These are phyloP conservation scores for Anolis sagrei DNA, from an alignment of 2,113 vertebrate species.

Conservation along the genomic window DNA sequence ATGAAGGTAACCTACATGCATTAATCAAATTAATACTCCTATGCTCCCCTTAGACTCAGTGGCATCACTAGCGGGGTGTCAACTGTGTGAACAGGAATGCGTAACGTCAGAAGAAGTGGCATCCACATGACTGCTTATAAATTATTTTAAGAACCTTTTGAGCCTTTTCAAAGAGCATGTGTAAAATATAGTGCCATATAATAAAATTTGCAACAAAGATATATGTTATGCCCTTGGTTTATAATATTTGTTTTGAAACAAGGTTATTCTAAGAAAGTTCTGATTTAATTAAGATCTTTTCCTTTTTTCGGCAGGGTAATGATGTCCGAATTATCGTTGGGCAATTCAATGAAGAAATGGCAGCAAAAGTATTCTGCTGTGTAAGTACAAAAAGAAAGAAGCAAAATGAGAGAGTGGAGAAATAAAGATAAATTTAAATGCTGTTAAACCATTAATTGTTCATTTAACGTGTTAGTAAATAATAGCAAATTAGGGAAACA, in stretches of 20 bases:
- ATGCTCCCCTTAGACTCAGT: no score
- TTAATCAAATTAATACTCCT: not conserved
- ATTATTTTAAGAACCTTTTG: not conserved
- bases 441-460: not conserved
- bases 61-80: no score
- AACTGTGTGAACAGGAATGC: no score
- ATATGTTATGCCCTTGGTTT: not conserved
- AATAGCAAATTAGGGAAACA: not conserved
- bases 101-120: no score
- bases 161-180: not conserved
- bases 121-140: no score
- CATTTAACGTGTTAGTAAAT: not conserved
- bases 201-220: not conserved
- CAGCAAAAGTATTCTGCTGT: constrained; percentile 98
- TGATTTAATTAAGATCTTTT: fast-evolving
- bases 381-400: constrained; percentile 82
- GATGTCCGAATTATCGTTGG: constrained; percentile 98
- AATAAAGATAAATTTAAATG: not conserved
- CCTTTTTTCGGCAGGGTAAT: constrained; percentile 84
- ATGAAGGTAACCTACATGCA: not conserved
- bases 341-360: constrained; percentile 96
- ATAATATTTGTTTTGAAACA: not conserved
- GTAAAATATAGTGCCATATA: not conserved
- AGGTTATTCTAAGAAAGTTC: constrained; percentile 32
- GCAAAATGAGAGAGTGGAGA: not conserved